Base-by-base conservation (phyloP, 2,113 vertebrate species). In the Todiramphus saurophagus region DNA sequence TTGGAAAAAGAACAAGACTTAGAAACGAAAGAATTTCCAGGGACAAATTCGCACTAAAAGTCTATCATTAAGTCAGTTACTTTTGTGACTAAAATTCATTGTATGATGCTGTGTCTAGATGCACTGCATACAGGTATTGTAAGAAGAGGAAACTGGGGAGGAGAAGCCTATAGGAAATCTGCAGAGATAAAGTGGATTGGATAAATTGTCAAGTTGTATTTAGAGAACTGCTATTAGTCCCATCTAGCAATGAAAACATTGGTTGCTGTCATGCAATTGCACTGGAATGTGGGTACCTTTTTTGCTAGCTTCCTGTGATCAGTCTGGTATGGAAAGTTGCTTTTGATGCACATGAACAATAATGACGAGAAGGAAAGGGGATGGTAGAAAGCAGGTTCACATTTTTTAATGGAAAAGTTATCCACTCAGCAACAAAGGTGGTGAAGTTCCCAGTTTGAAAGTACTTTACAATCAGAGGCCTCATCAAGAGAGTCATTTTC, bases 401-500 rank as follows among this genome's bases (percentile, higher is more conserved):
- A 90, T 96, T 96, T 96, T 96, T 96, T 95, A 96, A 96, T 96
- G 95, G 87, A 93, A 97, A 96, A 97, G 97, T 97, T 97, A 97
- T 97, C 96, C 96, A 97, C 96, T 97, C 96, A 97, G 96, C 95
- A 96, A 94, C 96, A 96, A 96, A 97, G 96, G 96, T 95, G 93
- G 93, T 97, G 94, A 96, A 96, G 96, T 97, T 97, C 97, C 93
- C 97, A 96, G 97, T 97, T 96, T 97, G 97, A 97, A 97, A 97
- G 97, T 97, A 97, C 97, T 97, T 97, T 97, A 97, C 97, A 97
- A 97, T 97, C 97, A 97, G 97, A 93, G 95, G 87, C 96, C 95
- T 97, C 97, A 97, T 97, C 97, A 97, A 97, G 96, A 96, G 96
- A 97, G 94, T 97, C 92, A 97, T 97, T 97, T 97, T 97, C 96